Evolutionary conservation across 2,888 invertebrate genomes (phyloP).

Genomic region (Drosophila acutilabella): DNA sequence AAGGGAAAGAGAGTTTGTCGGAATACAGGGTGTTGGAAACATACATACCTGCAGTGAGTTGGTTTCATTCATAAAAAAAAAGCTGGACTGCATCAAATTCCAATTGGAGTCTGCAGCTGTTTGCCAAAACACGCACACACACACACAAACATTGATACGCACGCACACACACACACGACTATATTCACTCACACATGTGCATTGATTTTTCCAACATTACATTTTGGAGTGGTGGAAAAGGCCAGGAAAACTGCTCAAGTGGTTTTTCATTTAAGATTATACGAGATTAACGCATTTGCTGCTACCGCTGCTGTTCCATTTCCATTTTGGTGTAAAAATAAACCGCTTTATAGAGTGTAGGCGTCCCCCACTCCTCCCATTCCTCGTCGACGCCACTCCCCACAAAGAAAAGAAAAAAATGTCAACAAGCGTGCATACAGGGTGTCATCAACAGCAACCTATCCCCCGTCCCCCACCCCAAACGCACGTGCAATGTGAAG

Average conservation of each 20-base stretch:
- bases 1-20: conserved; percentile 33
- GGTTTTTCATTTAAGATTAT: conserved; percentile 63
- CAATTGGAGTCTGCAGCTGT: conserved; percentile 64
- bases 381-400: background rate
- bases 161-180: conserved; percentile 17
- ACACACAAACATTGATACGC: background rate
- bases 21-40: conserved; percentile 63
- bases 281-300: conserved; percentile 62
- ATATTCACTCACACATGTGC: conserved; percentile 65
- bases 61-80: conserved; percentile 69
- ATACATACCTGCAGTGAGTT: conserved; percentile 69
- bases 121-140: conserved; percentile 39
- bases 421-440: conserved; percentile 68
- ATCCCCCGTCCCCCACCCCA: conserved; percentile 23
- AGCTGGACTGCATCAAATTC: conserved; percentile 47
- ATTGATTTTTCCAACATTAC: conserved; percentile 74
- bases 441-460: conserved; percentile 35
- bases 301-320: conserved; percentile 43
- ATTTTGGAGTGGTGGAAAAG: conserved; percentile 28
- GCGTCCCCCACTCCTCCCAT: conserved; percentile 20
- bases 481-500: conserved; percentile 66
- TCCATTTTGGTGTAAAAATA: conserved; percentile 59
- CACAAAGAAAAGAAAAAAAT: conserved; percentile 41
- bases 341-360: conserved; percentile 44
- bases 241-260: conserved; percentile 57